Base-by-base conservation (phyloP, 2,888 invertebrate genomes). In the Rhopalosiphum nymphaeae region DNA sequence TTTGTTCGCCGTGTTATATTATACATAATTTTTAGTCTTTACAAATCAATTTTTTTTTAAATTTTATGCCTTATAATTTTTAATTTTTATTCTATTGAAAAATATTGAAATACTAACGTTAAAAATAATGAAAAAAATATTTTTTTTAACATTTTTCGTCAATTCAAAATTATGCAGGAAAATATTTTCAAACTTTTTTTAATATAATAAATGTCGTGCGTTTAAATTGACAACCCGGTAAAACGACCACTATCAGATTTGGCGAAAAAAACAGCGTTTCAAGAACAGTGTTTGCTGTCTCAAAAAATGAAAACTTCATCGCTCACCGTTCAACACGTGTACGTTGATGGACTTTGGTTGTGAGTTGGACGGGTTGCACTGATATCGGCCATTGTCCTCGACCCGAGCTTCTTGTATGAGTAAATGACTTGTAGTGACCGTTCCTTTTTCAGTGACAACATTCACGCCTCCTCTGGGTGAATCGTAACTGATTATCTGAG, bases 401-500 rank as follows among this genome's bases (percentile, higher is more conserved):
- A 98, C 98, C 96, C 97, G 97, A 93, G 98, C 98, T 96, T 97
- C 97, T 96, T 98, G 98, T 95, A 98, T 98, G 95, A 98, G 97
- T 95, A 99, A 97, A 96, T 98, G 98, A 95, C 98, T 98, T 95
- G 98, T 98, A 95, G 98, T 98, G 94, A 98, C 98, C 96, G 98
- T 98, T 93, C 98, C 98, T 96, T 98, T 98, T 96, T 98, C 98
- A 94, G 98, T 98, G 95, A 98, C 98, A 94, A 98, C 98, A 95
- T 98, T 98, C 91, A 99, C 98, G 90, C 98, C 98, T 91, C 98
- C 98, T 95, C 98, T 97, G 93, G 97, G 97, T 94, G 98, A 98
- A 96, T 98, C 98, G 96, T 98, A 99, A 97, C 98, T 98, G 96
- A 99, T 98, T 96, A 98, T 98, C 98, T 98, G 97, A 96, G 96